Conservation (phyloP, 2,888 invertebrate genomes). For the Teleiodes luculella region DNA sequence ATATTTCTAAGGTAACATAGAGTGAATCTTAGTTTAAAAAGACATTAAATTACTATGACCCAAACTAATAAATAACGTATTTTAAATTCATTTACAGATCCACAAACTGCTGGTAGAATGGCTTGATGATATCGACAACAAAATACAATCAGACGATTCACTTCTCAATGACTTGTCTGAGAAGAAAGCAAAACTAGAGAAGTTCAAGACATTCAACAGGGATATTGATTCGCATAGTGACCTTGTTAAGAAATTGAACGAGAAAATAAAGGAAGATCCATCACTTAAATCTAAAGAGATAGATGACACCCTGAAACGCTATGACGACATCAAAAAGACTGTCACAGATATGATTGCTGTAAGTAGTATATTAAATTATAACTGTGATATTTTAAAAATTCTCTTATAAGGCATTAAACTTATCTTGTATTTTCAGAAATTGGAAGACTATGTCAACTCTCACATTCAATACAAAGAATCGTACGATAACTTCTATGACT, state of each 20-base stretch:
- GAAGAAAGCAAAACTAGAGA: conserved; percentile 92
- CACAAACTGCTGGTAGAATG: conserved; percentile 90
- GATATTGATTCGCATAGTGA: conserved; percentile 90
- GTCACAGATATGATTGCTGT: conserved; percentile 82
- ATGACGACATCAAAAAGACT: conserved; percentile 82
- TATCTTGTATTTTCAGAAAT: conserved; percentile 63
- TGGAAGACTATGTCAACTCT: conserved; percentile 90
- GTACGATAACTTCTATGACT: conserved; percentile 89
- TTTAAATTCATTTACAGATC: conserved; percentile 43
- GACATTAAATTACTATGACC: no score
- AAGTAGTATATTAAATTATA: conserved; percentile 38
- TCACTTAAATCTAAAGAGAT: conserved; percentile 84
- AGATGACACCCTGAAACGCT: conserved; percentile 83
- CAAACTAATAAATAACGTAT: neutral
- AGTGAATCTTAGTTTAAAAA: neutral
- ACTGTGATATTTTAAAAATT: neutral
- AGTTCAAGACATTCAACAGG: conserved; percentile 88
- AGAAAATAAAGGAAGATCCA: conserved; percentile 84
- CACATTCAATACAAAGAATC: conserved; percentile 93
- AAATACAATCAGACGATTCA: conserved; percentile 85
- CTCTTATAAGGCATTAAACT: no score
- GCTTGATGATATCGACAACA: conserved; percentile 92
- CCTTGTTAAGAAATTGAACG: conserved; percentile 86
- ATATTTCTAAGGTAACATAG: conserved; percentile 84
- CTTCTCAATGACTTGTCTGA: conserved; percentile 92